Evolutionary conservation across 2,113 vertebrate species (phyloP).

Genomic region (Conger conger): DNA sequence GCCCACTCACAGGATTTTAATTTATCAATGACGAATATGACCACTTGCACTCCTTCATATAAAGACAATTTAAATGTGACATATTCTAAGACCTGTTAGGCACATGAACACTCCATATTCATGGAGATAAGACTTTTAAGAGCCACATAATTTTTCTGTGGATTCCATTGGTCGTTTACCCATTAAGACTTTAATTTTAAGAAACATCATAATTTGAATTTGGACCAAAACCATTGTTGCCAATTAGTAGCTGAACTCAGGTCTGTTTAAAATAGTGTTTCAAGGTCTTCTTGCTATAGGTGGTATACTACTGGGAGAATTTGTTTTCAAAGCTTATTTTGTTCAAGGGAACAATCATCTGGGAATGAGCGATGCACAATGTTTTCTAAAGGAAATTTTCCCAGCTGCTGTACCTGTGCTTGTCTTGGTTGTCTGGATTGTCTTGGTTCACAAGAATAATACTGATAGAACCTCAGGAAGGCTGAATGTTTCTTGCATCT

Average conservation of each 20-base stretch:
- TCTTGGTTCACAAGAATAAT: not conserved
- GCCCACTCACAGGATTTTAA: not conserved
- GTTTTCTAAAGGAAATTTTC: not conserved
- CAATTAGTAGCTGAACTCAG: too few relatives aligned
- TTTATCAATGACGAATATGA: too few relatives aligned
- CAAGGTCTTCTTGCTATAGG: not conserved
- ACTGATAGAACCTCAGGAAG: conserved; percentile 20
- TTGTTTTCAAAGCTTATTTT: not conserved
- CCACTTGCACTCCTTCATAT: too few relatives aligned
- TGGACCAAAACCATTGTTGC: too few relatives aligned
- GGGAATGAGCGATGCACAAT: not conserved
- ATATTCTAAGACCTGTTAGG: too few relatives aligned
- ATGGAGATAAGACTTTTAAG: too few relatives aligned
- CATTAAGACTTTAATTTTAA: not conserved
- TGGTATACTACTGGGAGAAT: not conserved
- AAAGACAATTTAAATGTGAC: too few relatives aligned
- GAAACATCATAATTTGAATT: not conserved
- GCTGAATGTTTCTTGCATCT: not conserved
- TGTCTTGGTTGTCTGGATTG: too few relatives aligned
- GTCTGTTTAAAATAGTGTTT: too few relatives aligned
- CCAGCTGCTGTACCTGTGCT: not conserved
- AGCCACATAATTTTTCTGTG: not conserved
- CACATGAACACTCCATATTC: too few relatives aligned
- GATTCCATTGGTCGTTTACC: not conserved
- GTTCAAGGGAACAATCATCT: not conserved